Percentiles rank a stretch among this genome's conserved stretches.
Evolutionary conservation across 2,113 vertebrate species (phyloP).

Genomic region (Plestiodon gilberti): DNA sequence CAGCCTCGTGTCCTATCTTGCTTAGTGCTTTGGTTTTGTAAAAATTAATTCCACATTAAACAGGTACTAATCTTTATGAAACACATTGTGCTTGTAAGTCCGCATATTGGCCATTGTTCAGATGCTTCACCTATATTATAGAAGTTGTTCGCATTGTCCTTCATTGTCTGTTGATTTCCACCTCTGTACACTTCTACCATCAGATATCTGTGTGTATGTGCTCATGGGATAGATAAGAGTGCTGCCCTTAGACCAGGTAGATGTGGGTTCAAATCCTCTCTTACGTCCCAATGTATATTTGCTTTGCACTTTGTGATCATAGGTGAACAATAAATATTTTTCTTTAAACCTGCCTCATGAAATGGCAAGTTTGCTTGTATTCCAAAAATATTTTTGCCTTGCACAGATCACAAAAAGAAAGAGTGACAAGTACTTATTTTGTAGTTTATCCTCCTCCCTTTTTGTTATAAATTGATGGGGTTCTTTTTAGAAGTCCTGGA

Average conservation of each 20-base stretch:
- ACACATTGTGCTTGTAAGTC: not conserved
- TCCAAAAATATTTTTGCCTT: conserved; percentile 23
- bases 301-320: not conserved
- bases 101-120: not conserved
- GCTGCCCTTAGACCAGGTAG: too few species aligned
- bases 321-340: not conserved
- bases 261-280: too few species aligned
- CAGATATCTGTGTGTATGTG: too few species aligned
- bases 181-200: too few species aligned
- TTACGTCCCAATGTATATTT: too few species aligned
- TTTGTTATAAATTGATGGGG: conserved; percentile 16
- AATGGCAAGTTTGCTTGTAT: not conserved
- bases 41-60: not conserved
- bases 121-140: too few species aligned
- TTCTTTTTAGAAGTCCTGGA: conserved; percentile 1
- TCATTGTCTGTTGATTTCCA: too few species aligned
- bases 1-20: not conserved
- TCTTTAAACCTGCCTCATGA: not conserved
- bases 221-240: too few species aligned
- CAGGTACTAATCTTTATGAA: not conserved
- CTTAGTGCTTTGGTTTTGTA: not conserved
- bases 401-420: not conserved
- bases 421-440: conserved; percentile 19
- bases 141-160: too few species aligned
- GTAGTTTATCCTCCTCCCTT: conserved; percentile 20